Conservation (phyloP, 2,113 vertebrate species). For the Numenius arquata region DNA sequence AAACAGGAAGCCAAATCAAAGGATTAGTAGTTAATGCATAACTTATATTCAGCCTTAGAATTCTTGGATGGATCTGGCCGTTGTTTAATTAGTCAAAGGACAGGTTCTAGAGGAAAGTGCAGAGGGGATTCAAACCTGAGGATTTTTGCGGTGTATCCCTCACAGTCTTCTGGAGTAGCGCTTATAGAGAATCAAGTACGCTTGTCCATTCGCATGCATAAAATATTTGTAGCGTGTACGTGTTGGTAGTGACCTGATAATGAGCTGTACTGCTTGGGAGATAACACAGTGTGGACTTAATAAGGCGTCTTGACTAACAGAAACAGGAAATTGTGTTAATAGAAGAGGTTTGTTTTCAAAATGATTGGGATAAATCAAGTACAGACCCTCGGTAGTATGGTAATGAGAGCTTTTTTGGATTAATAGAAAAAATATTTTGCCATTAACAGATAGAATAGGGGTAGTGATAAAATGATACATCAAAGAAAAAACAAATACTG, state of each 20-base stretch:
- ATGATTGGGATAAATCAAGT: not conserved
- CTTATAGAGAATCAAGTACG: not conserved
- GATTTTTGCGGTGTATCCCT: not conserved
- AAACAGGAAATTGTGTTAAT: not conserved
- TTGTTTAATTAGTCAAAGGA: conserved; percentile 35
- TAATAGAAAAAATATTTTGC: not conserved
- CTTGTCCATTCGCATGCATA: conserved; percentile 1
- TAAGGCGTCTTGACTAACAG: not conserved
- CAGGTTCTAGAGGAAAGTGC: not conserved
- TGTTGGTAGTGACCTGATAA: not conserved
- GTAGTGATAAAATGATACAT: not conserved
- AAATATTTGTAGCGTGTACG: not conserved
- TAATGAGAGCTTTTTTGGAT: not conserved
- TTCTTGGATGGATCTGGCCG: conserved; percentile 1
- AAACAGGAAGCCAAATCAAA: conserved; percentile 44
- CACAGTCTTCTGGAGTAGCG: not conserved
- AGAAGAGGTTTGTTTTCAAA: not conserved
- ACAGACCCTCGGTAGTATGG: not conserved
- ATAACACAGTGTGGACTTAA: not conserved
- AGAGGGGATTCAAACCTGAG: not conserved
- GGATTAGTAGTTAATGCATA: conserved; percentile 48
- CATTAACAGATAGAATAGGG: not conserved
- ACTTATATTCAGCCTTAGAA: conserved; percentile 11
- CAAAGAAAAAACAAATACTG: not conserved
- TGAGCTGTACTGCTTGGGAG: not conserved